These are phyloP conservation scores for Sebastes miniatus DNA, from an alignment of 2,797 vertebrate genomes.

Conservation along the genomic window DNA sequence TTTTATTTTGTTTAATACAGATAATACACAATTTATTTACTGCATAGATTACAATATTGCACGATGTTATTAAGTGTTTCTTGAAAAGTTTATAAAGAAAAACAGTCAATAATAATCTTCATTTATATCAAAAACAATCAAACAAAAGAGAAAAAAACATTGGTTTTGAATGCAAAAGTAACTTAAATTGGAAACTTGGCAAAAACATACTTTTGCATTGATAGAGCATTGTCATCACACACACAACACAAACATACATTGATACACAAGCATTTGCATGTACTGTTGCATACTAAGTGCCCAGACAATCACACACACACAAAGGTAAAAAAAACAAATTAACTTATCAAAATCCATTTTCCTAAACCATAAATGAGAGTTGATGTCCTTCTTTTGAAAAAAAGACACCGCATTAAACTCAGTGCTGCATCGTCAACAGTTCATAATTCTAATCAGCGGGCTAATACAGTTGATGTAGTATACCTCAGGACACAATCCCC, in stretches of 20 bases:
- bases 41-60: not conserved
- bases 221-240: not conserved
- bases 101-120: not conserved
- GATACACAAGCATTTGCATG: not conserved
- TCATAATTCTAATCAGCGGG: conserved; percentile 52
- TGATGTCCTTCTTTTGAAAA: conserved; percentile 2
- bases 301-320: not conserved
- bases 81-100: not conserved
- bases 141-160: not conserved
- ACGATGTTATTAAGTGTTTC: not conserved
- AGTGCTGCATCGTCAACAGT: conserved; percentile 31
- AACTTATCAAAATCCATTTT: not conserved
- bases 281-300: not conserved
- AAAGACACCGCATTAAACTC: conserved; percentile 5
- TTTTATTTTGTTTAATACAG: conserved; percentile 22
- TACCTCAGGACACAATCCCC: conserved; percentile 60
- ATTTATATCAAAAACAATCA: not conserved
- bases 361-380: not conserved
- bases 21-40: not conserved
- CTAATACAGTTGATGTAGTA: conserved; percentile 53
- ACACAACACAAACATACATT: not conserved
- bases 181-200: not conserved
- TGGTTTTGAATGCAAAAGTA: not conserved
- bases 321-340: not conserved
- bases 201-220: not conserved